A percentile compares a stretch with the other conserved stretches of the same genome.
Conservation (phyloP, 2,113 vertebrate species). For the Phocoena phocoena region DNA sequence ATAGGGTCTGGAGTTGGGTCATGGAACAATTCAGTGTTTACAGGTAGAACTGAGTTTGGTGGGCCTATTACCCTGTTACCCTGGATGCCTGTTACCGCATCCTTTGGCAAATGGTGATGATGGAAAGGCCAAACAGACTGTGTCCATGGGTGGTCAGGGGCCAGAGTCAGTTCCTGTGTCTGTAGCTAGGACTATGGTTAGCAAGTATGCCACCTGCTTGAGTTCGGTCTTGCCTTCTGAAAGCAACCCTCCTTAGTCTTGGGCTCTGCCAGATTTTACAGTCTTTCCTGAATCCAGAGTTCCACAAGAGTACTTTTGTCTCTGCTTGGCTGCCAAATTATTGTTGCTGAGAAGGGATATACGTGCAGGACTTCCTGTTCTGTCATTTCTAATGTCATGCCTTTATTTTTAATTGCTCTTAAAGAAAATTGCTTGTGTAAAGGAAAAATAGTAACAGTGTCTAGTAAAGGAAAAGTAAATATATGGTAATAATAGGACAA, state of each 20-base stretch:
- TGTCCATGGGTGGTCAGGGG: background rate
- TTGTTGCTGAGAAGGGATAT: background rate
- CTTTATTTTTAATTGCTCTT: background rate
- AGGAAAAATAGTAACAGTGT: background rate
- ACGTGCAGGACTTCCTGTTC: background rate
- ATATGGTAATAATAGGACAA: background rate
- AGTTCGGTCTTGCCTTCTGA: background rate
- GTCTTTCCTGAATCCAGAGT: background rate
- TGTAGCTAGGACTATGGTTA: background rate
- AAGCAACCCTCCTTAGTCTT: background rate
- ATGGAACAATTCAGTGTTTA: background rate
- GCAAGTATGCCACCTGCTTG: background rate
- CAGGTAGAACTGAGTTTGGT: background rate
- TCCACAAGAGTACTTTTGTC: background rate
- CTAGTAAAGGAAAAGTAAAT: background rate
- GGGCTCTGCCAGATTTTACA: background rate
- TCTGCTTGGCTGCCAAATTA: background rate
- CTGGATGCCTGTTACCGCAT: too few relatives aligned
- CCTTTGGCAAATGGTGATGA: background rate
- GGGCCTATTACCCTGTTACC: background rate
- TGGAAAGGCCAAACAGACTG: background rate
- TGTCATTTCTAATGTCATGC: background rate
- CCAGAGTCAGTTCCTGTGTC: background rate
- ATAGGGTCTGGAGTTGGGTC: background rate
- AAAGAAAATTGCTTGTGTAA: background rate